Evolutionary conservation across 2,113 vertebrate species (phyloP).

Genomic region (Gambusia holbrooki): DNA sequence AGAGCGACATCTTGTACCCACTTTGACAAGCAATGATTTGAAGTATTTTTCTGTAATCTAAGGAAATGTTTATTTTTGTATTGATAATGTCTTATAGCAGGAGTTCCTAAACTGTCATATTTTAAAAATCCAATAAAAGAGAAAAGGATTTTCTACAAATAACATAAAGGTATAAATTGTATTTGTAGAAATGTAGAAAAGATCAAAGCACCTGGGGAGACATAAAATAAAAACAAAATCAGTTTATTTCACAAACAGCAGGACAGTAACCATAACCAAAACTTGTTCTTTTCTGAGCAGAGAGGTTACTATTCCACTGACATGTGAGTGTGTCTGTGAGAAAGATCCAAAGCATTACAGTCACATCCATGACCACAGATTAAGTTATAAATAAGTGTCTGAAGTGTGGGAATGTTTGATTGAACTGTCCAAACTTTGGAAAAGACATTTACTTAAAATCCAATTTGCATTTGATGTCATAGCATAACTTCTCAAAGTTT

Average conservation of each 20-base stretch:
- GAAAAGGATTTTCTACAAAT: background rate
- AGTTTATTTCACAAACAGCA: slow-evolving; percentile 15
- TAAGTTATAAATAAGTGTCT: slow-evolving; percentile 60
- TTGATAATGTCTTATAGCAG: background rate
- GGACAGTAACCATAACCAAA: background rate
- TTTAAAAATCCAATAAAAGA: background rate
- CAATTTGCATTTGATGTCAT: slow-evolving; percentile 47
- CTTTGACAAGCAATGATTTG: background rate
- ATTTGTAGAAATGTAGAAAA: background rate
- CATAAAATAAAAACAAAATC: slow-evolving; percentile 32
- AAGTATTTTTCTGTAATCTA: background rate
- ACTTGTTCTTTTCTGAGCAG: slow-evolving; percentile 3
- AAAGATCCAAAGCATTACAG: slow-evolving; percentile 47
- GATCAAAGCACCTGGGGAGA: slow-evolving; percentile 32
- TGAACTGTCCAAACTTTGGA: slow-evolving; percentile 57
- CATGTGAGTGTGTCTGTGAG: slow-evolving; percentile 39
- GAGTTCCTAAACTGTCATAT: background rate
- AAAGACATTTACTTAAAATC: slow-evolving; percentile 45
- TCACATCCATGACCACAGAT: slow-evolving; percentile 58
- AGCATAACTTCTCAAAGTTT: slow-evolving; percentile 24
- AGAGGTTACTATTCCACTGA: slow-evolving; percentile 24
- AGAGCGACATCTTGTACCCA: background rate
- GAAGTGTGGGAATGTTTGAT: slow-evolving; percentile 54
- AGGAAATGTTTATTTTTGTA: background rate
- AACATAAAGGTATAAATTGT: background rate